A percentile compares a stretch with the other conserved stretches of the same genome.
Conservation (phyloP, 2,113 vertebrate genomes). For the Orcinus orca region DNA sequence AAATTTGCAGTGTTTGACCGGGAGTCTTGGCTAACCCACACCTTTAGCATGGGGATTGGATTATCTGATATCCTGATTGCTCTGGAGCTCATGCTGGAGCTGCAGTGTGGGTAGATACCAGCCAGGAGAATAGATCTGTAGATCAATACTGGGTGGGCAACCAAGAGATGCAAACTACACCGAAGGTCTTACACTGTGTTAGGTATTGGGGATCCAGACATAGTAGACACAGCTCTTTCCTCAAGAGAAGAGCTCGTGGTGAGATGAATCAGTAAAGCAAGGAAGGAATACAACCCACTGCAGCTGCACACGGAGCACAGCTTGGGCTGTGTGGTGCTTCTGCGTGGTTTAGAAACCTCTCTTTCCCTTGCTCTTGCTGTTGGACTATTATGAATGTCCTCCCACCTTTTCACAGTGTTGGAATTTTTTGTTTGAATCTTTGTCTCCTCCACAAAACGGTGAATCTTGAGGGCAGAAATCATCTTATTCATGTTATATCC, state of each 20-base stretch:
- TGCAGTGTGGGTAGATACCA: not conserved
- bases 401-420: not conserved
- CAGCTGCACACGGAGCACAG: rapidly evolving
- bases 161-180: not conserved
- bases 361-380: not conserved
- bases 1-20: rapidly evolving
- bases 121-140: not conserved
- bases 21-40: not conserved
- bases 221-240: not conserved
- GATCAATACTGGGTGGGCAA: not conserved
- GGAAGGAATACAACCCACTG: rapidly evolving
- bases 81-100: not conserved
- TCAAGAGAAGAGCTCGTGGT: not conserved
- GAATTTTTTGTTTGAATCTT: not conserved
- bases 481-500: not conserved
- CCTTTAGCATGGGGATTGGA: not conserved
- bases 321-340: not conserved
- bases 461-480: not conserved
- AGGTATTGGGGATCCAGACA: not conserved
- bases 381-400: not conserved
- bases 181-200: not conserved
- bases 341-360: rapidly evolving
- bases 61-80: not conserved
- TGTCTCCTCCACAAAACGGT: not conserved
- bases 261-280: rapidly evolving